Conservation (phyloP, 1,140 invertebrate species). For the Cyclargus thomasi region DNA sequence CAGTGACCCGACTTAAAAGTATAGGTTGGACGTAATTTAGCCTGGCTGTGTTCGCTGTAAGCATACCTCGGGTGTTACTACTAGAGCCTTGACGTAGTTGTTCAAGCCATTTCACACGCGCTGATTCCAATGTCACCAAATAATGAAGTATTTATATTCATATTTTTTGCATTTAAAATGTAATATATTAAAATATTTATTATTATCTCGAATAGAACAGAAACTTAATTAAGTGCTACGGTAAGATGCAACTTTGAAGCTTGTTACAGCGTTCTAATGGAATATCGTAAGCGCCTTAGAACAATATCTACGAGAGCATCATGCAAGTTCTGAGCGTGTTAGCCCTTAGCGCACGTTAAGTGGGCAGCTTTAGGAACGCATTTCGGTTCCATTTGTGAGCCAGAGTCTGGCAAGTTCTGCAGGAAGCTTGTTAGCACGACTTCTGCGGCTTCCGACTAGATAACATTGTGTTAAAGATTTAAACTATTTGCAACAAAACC, state of each 20-base stretch:
- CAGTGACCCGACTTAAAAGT: too few species aligned
- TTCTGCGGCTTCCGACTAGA: conserved; percentile 41
- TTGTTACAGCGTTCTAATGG: background rate
- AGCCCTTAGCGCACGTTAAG: background rate
- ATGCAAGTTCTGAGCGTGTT: background rate
- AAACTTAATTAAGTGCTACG: background rate
- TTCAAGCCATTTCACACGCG: too few species aligned
- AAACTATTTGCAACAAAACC: conserved; percentile 40
- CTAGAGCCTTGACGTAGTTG: too few species aligned
- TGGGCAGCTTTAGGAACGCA: conserved; percentile 33
- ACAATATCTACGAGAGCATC: conserved; percentile 9
- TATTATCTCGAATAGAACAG: background rate
- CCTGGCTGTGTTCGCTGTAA: too few species aligned
- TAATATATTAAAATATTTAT: too few species aligned
- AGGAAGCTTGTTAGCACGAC: conserved; percentile 50
- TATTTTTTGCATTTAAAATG: too few species aligned
- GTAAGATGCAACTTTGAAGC: background rate
- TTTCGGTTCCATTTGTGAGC: conserved; percentile 34
- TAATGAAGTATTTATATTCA: too few species aligned
- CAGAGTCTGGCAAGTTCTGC: conserved; percentile 38
- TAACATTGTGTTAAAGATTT: conserved; percentile 57
- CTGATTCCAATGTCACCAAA: too few species aligned
- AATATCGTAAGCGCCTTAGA: conserved; percentile 5
- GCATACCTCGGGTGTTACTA: too few species aligned
- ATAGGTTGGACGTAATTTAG: too few species aligned